A percentile compares a stretch with the other conserved stretches of the same genome.
phyloP scores from a whole-genome alignment of 2,113 vertebrate species.

The Corythornis madagascariensis region DNA sequence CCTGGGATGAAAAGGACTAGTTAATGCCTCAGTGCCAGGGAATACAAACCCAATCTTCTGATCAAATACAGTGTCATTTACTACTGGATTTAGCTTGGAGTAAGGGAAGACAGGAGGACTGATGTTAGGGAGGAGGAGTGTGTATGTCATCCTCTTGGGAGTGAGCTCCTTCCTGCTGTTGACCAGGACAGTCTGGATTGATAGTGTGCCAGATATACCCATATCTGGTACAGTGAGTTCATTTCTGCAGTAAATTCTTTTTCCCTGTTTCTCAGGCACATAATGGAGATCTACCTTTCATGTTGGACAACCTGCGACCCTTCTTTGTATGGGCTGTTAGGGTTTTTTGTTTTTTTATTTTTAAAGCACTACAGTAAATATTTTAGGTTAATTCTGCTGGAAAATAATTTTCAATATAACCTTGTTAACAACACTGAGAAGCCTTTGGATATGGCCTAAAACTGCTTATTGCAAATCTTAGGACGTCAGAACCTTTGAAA shows the following conservation, averaged over 20 bases:
- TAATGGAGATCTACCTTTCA: neutral
- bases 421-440: neutral
- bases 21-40: neutral
- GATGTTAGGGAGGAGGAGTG: neutral
- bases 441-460: neutral
- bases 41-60: neutral
- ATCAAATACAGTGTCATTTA: neutral
- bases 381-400: neutral
- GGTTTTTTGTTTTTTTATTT: neutral
- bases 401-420: neutral
- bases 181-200: neutral
- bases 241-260: neutral
- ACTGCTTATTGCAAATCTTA: neutral
- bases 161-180: neutral
- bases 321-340: constrained; percentile 11
- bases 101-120: neutral
- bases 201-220: neutral
- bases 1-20: neutral
- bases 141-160: neutral
- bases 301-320: neutral
- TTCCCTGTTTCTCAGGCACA: neutral
- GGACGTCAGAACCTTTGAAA: neutral
- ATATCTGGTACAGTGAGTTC: neutral
- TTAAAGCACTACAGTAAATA: neutral
- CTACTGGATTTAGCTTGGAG: neutral